Evolutionary conservation across 2,797 vertebrate species (phyloP), one percentile per base, ranked within the genome.

Genomic region (Triplophysa bombifrons): DNA sequence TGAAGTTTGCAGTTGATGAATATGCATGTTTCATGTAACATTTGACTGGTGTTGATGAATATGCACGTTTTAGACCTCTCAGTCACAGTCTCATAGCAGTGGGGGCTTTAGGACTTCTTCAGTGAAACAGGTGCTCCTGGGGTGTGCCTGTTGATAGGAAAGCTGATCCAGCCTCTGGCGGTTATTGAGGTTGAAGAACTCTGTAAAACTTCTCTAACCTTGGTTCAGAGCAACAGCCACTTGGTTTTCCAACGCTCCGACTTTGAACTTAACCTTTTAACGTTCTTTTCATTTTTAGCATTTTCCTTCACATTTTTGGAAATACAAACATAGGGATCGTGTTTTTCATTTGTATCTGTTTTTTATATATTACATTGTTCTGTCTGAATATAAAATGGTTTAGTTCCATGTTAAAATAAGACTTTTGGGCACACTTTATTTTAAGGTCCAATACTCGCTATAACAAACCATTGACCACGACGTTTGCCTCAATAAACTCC

Each of bases 101-200:
- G 46, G 76, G 58, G 46, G 58, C 58, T 60, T 20, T n/a, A 65
- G 34, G 63, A 65, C 63, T 72, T 78, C 20, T 58, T 72, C 20
- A 66, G 77, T 53, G 53, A 61, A 80, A 46, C 70, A 80, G 77
- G 70, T 73, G 69, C 61, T 80, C 51, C 70, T 25, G 25, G 70
- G 61, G 77, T 78, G 61, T 46, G 34, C 48, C 77, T 80, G 77
- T 72, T 41, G 8, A 41, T 71, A 72, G 61, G 41, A 80, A 66
- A 66, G 70, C 77, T 80, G 69, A 80, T 44, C 25, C 19, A 80
- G 77, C 61, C 53, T 72, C 38, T 44, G 30, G 48, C 70, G 30
- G 50, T 61, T 56, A 34, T 66, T 63, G 61, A 72, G 77, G 17
- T 70, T 7, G 6, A 63, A 63, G 30, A 44, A 67, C 55, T 78